A percentile compares a stretch with the other conserved stretches of the same genome.
phyloP scores from a whole-genome alignment of 2,797 vertebrate genomes.

The Hoplostethus atlanticus region DNA sequence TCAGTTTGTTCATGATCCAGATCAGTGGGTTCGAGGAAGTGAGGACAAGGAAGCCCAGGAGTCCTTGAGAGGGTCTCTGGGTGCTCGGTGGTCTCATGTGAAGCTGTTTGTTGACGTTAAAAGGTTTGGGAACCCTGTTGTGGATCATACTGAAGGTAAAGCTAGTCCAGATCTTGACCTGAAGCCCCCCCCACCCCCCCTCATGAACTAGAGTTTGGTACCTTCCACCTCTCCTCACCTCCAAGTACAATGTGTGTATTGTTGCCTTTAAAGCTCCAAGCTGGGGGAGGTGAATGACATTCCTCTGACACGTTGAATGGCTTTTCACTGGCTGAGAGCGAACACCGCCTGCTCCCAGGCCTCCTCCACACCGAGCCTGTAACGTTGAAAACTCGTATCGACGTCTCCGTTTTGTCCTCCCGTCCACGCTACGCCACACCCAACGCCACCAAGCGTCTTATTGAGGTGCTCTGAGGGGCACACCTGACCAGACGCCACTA shows the following conservation, averaged over 20 bases:
- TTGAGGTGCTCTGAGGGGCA: no score
- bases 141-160: conserved; percentile 42
- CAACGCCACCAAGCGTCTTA: no score
- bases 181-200: background rate
- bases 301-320: conserved; percentile 70
- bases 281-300: conserved; percentile 73
- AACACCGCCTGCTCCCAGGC: conserved; percentile 44
- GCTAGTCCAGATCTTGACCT: no score
- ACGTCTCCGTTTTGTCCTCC: no score
- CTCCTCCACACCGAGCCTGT: no score
- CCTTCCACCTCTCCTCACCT: conserved; percentile 60
- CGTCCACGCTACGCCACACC: no score
- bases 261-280: conserved; percentile 61
- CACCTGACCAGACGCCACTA: no score
- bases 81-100: no score
- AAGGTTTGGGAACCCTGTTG: conserved; percentile 29
- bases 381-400: no score
- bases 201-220: conserved; percentile 10
- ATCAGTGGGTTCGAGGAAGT: background rate
- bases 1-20: background rate
- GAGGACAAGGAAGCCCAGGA: no score
- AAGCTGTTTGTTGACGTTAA: background rate
- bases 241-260: conserved; percentile 69
- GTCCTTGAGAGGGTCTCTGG: no score
- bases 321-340: conserved; percentile 57